Percentiles rank a stretch among this genome's conserved stretches.
phyloP scores from a whole-genome alignment of 2,888 invertebrate genomes.

The Hemicrepidius hirtus region DNA sequence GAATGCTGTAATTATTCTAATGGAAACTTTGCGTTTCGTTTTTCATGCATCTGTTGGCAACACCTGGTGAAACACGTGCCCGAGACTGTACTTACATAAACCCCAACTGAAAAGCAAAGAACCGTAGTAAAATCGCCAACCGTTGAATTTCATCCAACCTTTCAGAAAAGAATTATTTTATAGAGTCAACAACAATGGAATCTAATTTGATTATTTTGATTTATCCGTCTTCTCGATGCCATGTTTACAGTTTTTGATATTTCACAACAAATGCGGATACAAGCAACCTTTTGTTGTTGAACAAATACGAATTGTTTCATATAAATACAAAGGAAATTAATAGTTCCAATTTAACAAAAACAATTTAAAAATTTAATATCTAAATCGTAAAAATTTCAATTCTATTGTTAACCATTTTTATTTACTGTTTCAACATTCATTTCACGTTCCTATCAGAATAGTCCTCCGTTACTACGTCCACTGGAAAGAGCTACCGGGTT shows the following conservation, averaged over 20 bases:
- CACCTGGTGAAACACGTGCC: slow-evolving; percentile 23
- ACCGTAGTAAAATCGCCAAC: background rate
- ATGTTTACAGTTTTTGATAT: too few species aligned
- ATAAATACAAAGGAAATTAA: too few species aligned
- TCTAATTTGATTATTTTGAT: too few species aligned
- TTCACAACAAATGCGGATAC: too few species aligned
- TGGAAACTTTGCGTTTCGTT: slow-evolving; percentile 1
- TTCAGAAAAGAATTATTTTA: too few species aligned
- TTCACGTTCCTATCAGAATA: background rate
- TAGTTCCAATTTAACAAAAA: too few species aligned
- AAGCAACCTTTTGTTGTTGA: too few species aligned
- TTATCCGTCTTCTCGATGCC: too few species aligned
- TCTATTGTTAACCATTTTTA: slow-evolving; percentile 1
- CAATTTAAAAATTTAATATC: too few species aligned
- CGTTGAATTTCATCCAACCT: background rate
- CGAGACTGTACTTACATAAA: background rate
- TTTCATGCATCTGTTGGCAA: slow-evolving; percentile 7
- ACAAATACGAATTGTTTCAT: too few species aligned
- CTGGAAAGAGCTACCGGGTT: too few species aligned
- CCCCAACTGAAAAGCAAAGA: background rate
- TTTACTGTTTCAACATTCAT: background rate
- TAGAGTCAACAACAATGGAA: too few species aligned
- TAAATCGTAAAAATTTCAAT: background rate
- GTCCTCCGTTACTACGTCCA: background rate
- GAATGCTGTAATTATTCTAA: background rate